These are phyloP conservation scores for Spheniscus mendiculus DNA, from an alignment of 2,113 vertebrate species.

Conservation along the genomic window DNA sequence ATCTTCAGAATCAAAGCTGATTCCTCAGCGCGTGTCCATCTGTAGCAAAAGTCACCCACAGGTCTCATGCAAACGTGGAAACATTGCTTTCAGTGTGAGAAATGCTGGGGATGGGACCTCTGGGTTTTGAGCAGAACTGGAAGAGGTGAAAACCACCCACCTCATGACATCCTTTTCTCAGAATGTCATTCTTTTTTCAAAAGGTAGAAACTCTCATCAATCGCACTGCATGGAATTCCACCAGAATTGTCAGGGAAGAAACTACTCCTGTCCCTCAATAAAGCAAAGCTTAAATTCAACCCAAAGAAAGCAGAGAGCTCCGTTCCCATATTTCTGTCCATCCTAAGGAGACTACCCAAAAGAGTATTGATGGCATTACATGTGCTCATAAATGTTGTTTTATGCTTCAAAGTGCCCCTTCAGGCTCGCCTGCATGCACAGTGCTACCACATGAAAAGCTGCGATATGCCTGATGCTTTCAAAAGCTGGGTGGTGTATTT, in stretches of 20 bases:
- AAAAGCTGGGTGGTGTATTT: neutral
- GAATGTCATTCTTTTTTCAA: neutral
- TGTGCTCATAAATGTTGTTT: neutral
- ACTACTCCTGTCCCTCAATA: neutral
- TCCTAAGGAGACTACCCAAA: neutral
- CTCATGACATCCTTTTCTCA: neutral
- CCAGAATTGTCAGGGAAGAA: neutral
- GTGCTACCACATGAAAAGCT: neutral
- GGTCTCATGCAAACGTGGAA: neutral
- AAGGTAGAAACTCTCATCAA: neutral
- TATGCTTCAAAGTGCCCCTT: neutral
- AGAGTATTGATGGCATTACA: neutral
- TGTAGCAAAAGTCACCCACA: neutral
- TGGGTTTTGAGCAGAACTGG: neutral
- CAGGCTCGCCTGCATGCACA: neutral
- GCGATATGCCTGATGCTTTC: neutral
- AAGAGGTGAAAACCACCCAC: neutral
- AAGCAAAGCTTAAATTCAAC: neutral
- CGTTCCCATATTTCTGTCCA: neutral
- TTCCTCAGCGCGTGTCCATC: neutral
- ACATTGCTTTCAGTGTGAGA: neutral
- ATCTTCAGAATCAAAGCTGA: neutral
- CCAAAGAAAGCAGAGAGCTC: neutral
- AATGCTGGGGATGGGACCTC: neutral
- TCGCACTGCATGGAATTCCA: neutral